Evolutionary conservation across 2,888 invertebrate species (phyloP), one percentile per base, ranked within the genome.

Genomic region (Melieria picta): DNA sequence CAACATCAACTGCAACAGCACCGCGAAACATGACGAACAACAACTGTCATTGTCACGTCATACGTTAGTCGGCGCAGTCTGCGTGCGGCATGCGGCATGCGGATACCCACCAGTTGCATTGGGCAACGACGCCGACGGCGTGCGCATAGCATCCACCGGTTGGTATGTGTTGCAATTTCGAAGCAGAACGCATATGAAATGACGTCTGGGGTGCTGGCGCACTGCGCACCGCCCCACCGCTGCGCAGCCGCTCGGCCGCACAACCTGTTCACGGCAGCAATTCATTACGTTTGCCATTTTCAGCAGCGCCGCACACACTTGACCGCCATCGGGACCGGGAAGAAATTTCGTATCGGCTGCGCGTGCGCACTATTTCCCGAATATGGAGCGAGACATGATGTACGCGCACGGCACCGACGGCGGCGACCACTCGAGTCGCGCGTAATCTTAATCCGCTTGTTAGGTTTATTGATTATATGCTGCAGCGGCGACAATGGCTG

Each of bases 1-100:
- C 65, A 69, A 4, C 45, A 56, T 6, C 55, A 65, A 66, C 58
- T 60, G 56, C 46, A 16, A 10, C 46, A 62, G 47, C 48, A 47
- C 13, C 60, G 48, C 47, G 62, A 78, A 81, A 81, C 80, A 81
- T 81, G 80, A 81, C 80, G 80, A 81, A 81, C 81, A 82, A 81
- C 82, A 82, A 81, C 82, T 81, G 81, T 82, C 81, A 81, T 82
- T 82, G 82, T 81, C 82, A 82, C 81, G 80, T 81, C 72, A 16
- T 13, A 52, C 11, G 52, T 11, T 52, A 52, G 30, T 30, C 30
- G 30, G 30, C 3, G 30, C 30, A 30, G 30, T 30, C 30, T 30
- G 30, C 2, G 30, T 30, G 30, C 30, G 30, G 30, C 30, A 30
- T 30, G 30, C 30, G 30, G 30, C 30, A 2, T 30, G 30, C 30